These are phyloP conservation scores for Sericinus montela DNA, from an alignment of 2,888 invertebrate genomes.

Conservation along the genomic window DNA sequence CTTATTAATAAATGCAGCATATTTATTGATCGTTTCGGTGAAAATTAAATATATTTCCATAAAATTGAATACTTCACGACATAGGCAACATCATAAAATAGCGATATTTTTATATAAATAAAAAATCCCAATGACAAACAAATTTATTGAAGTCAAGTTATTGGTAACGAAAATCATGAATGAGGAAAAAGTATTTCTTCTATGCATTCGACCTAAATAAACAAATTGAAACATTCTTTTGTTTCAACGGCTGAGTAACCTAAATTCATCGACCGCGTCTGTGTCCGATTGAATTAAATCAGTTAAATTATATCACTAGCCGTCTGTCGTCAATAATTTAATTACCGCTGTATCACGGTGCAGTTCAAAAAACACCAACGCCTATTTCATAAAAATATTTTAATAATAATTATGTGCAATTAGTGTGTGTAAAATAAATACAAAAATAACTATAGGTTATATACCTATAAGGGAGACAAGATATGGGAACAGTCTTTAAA, in stretches of 20 bases:
- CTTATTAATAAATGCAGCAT: conserved; percentile 33
- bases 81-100: too few species aligned
- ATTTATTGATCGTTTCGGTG: neutral
- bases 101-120: too few species aligned
- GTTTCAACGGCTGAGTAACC: conserved; percentile 49
- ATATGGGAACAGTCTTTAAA: too few species aligned
- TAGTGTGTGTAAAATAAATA: neutral
- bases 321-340: conserved; percentile 62
- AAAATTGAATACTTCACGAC: too few species aligned
- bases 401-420: neutral
- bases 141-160: too few species aligned
- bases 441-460: too few species aligned
- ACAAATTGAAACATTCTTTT: conserved; percentile 36
- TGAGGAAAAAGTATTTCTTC: conserved; percentile 5
- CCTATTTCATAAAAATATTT: neutral
- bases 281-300: conserved; percentile 56
- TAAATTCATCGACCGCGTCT: conserved; percentile 64
- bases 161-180: too few species aligned
- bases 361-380: neutral
- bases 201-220: conserved; percentile 23
- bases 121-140: too few species aligned
- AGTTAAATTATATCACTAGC: conserved; percentile 75
- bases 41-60: too few species aligned
- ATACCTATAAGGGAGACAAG: too few species aligned
- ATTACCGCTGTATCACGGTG: conserved; percentile 37